Evolutionary conservation across 2,113 vertebrate species (phyloP), one percentile per base, ranked within the genome.

Genomic region (Chaetodon auriga): DNA sequence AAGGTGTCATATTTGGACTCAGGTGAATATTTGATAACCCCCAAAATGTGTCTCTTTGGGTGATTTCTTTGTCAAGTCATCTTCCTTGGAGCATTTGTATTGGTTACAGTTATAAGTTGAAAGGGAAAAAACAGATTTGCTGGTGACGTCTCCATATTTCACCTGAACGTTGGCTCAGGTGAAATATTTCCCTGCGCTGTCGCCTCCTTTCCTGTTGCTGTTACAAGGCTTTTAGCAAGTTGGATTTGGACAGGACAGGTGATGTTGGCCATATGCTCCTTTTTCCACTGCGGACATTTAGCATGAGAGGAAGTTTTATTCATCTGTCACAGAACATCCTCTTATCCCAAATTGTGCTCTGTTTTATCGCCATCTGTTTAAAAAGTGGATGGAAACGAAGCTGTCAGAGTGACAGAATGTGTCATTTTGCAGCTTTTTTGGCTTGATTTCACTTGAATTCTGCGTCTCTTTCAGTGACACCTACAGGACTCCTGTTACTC

Each of bases 1-100:
- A 80, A 90, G 92, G 86, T 91, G 92, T 92, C 91, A 78, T 66
- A 81, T 87, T 74, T 71, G 15, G 16, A 71, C n/a, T 49, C 66
- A 3, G 43, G 41, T 35, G 46, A 41, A 82, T 54, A 49, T 71
- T 62, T 51, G 21, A 63, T 21, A 1, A 30, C 21, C 23, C 18
- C 16, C 10, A 16, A 25, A 73, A 58, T 49, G 2, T 72, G 36
- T 1, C 48, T 10, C n/a, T 0, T n/a, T 63, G 4, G 25, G 18
- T 30, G 15, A 81, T 36, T 12, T 72, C 2, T 45, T 43, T 55
- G 12, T 63, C 13, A 53, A 77, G 71, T 25, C 1, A 45, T 79
- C 68, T 53, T 41, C 41, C 18, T 35, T 58, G 43, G 10, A 65
- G 16, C 2, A n/a, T 16, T 18, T 3, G 5, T 41, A 46, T 41